phyloP scores from a whole-genome alignment of 1,140 invertebrate species.

The Chironomus striatipennis region DNA sequence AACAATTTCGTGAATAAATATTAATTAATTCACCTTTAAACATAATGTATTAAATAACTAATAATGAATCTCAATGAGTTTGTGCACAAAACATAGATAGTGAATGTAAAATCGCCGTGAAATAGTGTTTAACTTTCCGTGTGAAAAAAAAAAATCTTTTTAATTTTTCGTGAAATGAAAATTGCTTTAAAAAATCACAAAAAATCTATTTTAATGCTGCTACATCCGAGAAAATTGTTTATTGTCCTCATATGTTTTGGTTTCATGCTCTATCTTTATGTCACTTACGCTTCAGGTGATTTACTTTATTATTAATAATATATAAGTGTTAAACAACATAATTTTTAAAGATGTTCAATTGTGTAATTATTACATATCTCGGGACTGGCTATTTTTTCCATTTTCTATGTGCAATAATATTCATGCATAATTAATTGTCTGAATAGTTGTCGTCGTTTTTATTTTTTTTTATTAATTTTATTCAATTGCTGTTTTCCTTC shows the following conservation, averaged over 20 bases:
- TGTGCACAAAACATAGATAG: background rate
- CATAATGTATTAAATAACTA: background rate
- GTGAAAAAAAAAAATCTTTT: too few relatives aligned
- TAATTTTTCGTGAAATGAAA: background rate
- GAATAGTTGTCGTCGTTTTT: background rate
- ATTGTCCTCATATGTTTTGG: background rate
- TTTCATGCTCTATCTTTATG: conserved; percentile 7
- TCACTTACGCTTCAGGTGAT: conserved; percentile 3
- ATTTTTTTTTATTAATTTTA: background rate
- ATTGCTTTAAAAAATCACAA: background rate
- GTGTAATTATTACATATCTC: background rate
- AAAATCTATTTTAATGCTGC: conserved; percentile 4
- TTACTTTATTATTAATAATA: background rate
- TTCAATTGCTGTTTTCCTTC: background rate
- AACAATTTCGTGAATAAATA: too few relatives aligned
- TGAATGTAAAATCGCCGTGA: conserved; percentile 14
- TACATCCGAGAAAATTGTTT: background rate
- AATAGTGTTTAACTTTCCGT: background rate
- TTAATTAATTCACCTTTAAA: too few relatives aligned
- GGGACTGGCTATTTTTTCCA: background rate
- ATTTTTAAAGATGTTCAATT: too few relatives aligned
- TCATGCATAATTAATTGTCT: conserved; percentile 10
- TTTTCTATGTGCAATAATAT: background rate
- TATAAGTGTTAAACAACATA: too few relatives aligned
- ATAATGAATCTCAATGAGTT: conserved; percentile 4